Base-by-base conservation (phyloP, 2,888 invertebrate species). In the Vanessa cardui region DNA sequence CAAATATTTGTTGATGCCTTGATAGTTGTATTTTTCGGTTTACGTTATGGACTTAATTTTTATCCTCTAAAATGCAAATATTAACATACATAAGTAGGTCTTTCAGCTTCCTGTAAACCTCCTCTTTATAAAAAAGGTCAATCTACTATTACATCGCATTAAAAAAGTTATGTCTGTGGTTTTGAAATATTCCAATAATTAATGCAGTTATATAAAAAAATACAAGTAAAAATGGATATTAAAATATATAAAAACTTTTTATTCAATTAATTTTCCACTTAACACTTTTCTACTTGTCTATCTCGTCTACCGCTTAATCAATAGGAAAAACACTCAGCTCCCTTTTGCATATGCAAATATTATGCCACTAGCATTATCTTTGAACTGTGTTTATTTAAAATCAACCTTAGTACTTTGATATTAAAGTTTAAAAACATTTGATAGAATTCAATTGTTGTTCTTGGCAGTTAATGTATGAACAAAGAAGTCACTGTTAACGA, bases 271-370 rank as follows among this genome's bases (percentile, higher is more conserved):
- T 20, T 5, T 52, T 54, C 21, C 26, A 26, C n/a, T 16, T 65
- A 65, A 31, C 68, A 70, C 72, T 76, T 80, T 68, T 80, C 74
- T 74, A 20, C 73, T 60, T 69, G 76, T 73, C 80, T 78, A 77
- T 85, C 73, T 83, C 72, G 69, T 78, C 81, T 80, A 74, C 76
- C 81, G 81, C 82, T 88, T 90, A 89, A 90, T 90, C 90, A 90
- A 86, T 86, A 86, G 83, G 83, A 88, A 90, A 89, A 90, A 89
- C 90, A 89, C 86, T 86, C 82, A 76, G 82, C 76, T 78, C 89
- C 88, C 85, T 86, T 87, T 87, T 87, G 88, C 89, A 88, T 89
- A 90, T 82, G 89, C 88, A 90, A 90, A 90, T 84, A 87, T 76
- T 80, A 80, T 86, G 87, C 80, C 80, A 76, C 79, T 81, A 81